A percentile compares a stretch with the other conserved stretches of the same genome.
Conservation (phyloP, 2,888 invertebrate genomes). For the Tridacna crocea region DNA sequence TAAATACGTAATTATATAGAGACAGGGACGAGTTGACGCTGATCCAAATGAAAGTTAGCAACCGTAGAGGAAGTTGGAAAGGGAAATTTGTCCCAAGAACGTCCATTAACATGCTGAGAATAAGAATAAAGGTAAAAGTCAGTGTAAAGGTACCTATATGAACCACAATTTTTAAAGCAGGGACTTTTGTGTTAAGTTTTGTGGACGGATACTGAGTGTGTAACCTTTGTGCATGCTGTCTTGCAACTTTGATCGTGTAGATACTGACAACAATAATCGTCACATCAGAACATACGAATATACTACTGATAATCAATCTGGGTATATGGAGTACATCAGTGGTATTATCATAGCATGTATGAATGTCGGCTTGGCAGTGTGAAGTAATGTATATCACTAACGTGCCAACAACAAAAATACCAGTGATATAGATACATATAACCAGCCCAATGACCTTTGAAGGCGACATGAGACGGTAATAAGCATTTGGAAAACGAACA, state of each 20-base stretch:
- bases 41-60: not conserved
- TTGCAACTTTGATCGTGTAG: not conserved
- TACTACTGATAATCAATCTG: not conserved
- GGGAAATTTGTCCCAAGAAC: no score
- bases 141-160: not conserved
- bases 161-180: not conserved
- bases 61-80: not conserved
- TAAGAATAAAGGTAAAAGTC: not conserved
- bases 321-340: not conserved
- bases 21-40: not conserved
- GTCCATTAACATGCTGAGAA: not conserved
- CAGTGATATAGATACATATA: not conserved
- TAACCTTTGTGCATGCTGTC: not conserved
- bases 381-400: not conserved
- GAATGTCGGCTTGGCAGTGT: not conserved
- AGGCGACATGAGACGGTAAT: not conserved
- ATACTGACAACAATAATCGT: not conserved
- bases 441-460: conserved; percentile 3
- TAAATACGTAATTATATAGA: conserved; percentile 2
- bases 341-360: not conserved
- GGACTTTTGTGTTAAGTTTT: not conserved
- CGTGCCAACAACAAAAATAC: not conserved
- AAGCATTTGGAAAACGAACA: not conserved
- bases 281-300: not conserved
- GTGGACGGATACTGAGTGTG: conserved; percentile 4